Percentiles rank a stretch among this genome's conserved stretches.
These are phyloP conservation scores for Potamarius usumacintae DNA, from an alignment of 2,113 vertebrate genomes.

Conservation along the genomic window DNA sequence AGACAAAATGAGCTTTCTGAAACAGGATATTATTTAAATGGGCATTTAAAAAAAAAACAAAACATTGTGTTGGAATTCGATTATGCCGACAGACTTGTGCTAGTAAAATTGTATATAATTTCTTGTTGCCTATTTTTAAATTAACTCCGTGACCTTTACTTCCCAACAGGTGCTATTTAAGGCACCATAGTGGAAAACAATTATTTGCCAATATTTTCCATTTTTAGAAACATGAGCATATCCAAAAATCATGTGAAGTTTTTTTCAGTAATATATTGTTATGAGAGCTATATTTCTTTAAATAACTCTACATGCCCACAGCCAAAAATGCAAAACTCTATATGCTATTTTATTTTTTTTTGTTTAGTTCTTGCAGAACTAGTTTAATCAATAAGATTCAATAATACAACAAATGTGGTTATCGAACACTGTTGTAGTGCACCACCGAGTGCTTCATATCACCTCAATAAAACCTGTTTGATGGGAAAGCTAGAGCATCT, in stretches of 20 bases:
- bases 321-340: not conserved
- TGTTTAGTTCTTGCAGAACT: not conserved
- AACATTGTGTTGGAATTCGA: not conserved
- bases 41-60: not conserved
- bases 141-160: not conserved
- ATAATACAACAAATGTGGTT: not conserved
- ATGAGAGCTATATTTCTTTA: not conserved
- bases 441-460: too few relatives aligned
- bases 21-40: not conserved
- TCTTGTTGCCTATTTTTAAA: not conserved
- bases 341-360: not conserved
- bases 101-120: not conserved
- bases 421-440: not conserved
- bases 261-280: not conserved
- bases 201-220: not conserved
- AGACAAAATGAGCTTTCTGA: not conserved
- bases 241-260: not conserved
- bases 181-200: not conserved
- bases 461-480: not conserved
- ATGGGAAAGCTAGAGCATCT: not conserved
- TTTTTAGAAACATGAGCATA: not conserved
- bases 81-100: not conserved
- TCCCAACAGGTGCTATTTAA: not conserved
- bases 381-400: not conserved
- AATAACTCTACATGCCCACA: not conserved